phyloP scores from a whole-genome alignment of 2,113 vertebrate genomes.

The Erythrolamprus reginae region DNA sequence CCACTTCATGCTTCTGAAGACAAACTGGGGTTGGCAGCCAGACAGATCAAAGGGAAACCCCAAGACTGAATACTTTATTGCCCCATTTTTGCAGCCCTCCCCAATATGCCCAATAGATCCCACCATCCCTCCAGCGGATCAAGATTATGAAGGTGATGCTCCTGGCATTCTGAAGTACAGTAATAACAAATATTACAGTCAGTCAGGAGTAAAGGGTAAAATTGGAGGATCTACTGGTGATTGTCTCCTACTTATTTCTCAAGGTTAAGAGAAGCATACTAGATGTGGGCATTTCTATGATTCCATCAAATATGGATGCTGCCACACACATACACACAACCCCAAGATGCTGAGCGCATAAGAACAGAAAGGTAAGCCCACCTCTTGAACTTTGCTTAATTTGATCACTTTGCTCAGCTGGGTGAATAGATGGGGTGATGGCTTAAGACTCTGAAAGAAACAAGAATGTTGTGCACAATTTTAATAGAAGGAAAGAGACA shows the following conservation, averaged over 20 bases:
- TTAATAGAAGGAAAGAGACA: background rate
- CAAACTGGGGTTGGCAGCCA: background rate
- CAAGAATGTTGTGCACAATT: background rate
- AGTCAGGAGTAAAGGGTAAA: background rate
- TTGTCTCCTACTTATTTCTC: background rate
- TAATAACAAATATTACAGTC: background rate
- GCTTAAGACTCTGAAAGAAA: constrained; percentile 94
- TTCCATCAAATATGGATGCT: background rate
- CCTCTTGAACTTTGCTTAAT: constrained; percentile 99
- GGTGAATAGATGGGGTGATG: constrained; percentile 94
- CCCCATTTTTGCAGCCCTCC: background rate
- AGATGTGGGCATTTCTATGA: background rate
- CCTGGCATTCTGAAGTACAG: background rate
- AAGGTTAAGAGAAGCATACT: background rate
- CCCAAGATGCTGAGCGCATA: background rate
- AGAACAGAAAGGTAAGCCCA: constrained; percentile 67
- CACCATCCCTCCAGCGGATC: background rate
- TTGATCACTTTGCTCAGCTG: constrained; percentile 99
- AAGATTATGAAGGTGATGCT: background rate
- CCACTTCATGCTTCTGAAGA: background rate
- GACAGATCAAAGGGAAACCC: background rate
- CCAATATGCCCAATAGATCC: background rate
- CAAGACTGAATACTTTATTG: background rate
- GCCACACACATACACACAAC: background rate
- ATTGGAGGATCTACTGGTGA: background rate